Evolutionary conservation across 2,113 vertebrate genomes (phyloP).

Genomic region (human): DNA sequence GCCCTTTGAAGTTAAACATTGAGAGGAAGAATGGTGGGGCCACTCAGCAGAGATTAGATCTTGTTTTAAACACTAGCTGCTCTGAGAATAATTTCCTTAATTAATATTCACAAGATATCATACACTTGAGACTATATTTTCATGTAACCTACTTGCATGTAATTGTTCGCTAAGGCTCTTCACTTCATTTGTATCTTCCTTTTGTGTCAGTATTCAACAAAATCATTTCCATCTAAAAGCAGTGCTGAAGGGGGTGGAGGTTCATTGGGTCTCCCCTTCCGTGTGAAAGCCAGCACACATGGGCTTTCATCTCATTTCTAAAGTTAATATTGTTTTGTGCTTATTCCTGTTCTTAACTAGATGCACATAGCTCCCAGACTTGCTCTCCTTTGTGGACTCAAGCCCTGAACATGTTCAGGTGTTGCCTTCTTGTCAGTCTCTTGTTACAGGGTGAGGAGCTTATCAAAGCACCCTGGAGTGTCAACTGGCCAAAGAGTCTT

Average conservation of each 20-base stretch:
- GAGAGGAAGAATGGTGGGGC: slow-evolving; percentile 66
- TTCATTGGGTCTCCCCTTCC: slow-evolving; percentile 43
- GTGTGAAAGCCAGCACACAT: slow-evolving; percentile 36
- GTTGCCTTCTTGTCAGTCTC: neutral
- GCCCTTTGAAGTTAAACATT: slow-evolving; percentile 78
- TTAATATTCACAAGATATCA: slow-evolving; percentile 81
- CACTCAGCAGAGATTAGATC: slow-evolving; percentile 81
- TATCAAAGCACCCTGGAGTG: neutral
- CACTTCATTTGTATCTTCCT: slow-evolving; percentile 42
- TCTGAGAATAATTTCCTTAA: slow-evolving; percentile 81
- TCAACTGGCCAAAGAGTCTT: neutral
- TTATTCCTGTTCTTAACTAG: slow-evolving; percentile 35
- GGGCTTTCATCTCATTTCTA: slow-evolving; percentile 75
- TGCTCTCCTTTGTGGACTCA: neutral
- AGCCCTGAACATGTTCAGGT: neutral
- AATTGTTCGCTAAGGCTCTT: slow-evolving; percentile 67
- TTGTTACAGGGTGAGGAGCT: neutral
- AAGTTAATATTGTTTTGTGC: slow-evolving; percentile 72
- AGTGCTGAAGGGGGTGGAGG: slow-evolving; percentile 41
- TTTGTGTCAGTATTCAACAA: slow-evolving; percentile 70
- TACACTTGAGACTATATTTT: slow-evolving; percentile 77
- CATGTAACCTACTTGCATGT: slow-evolving; percentile 80
- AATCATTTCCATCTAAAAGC: slow-evolving; percentile 79
- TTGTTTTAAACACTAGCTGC: slow-evolving; percentile 80
- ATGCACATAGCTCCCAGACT: slow-evolving; percentile 31